Percentiles rank a stretch among this genome's conserved stretches.
Conservation (phyloP, 1,140 invertebrate species). For the Ceratina australensis region DNA sequence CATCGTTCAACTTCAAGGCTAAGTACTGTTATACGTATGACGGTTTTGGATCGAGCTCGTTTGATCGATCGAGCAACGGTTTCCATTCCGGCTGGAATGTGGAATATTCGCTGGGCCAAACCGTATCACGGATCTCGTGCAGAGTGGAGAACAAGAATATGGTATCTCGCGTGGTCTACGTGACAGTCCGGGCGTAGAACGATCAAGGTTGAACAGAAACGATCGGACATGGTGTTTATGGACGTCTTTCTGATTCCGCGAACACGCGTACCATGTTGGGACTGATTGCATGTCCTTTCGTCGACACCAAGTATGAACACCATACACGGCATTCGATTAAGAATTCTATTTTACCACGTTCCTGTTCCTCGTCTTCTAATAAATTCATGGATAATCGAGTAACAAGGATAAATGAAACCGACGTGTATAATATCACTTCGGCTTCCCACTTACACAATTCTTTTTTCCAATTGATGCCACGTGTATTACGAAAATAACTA, state of each 20-base stretch:
- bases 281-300: not conserved
- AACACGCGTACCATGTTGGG: not conserved
- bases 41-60: constrained; percentile 2
- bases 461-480: no score
- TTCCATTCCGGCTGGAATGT: not conserved
- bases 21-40: constrained; percentile 20
- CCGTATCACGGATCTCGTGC: not conserved
- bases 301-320: not conserved
- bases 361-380: no score
- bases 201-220: constrained; percentile 40
- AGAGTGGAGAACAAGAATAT: not conserved
- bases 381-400: no score
- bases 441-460: no score
- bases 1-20: constrained; percentile 33
- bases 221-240: constrained; percentile 23
- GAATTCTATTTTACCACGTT: no score
- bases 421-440: no score
- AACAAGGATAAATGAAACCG: no score
- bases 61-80: not conserved
- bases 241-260: not conserved
- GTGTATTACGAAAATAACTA: no score
- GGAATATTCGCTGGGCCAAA: not conserved
- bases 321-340: no score
- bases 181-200: constrained; percentile 29
- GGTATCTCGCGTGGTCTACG: constrained; percentile 29